Conservation (phyloP, 2,113 vertebrate species). For the Thamnophis sirtalis region DNA sequence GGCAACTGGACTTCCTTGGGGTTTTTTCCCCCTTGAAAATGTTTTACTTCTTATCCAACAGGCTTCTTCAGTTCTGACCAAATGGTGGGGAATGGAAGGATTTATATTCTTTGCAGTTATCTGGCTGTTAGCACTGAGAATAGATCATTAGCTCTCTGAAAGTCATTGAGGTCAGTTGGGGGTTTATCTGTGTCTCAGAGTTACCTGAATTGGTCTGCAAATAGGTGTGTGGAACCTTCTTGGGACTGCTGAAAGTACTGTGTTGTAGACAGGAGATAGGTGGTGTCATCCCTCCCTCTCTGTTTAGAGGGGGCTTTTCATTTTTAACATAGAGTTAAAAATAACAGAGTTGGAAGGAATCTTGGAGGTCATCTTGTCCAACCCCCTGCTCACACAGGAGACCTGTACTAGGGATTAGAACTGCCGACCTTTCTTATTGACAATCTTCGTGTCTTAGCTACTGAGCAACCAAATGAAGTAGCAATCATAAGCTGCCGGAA, state of each 20-base stretch:
- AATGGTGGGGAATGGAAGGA: not conserved
- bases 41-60: not conserved
- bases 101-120: not conserved
- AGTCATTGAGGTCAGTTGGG: not conserved
- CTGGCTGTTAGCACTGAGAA: not conserved
- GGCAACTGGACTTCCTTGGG: not conserved
- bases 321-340: too few relatives aligned
- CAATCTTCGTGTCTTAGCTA: too few relatives aligned
- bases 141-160: not conserved
- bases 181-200: not conserved
- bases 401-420: too few relatives aligned
- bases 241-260: not conserved
- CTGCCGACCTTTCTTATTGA: too few relatives aligned
- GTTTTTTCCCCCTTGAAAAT: too few relatives aligned
- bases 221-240: not conserved
- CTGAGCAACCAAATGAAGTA: not conserved
- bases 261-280: not conserved
- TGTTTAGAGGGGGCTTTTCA: too few relatives aligned
- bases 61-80: not conserved
- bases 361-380: too few relatives aligned
- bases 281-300: too few relatives aligned
- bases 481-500: not conserved
- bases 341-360: too few relatives aligned
- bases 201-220: not conserved
- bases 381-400: too few relatives aligned